A percentile compares a stretch with the other conserved stretches of the same genome.
Conservation (phyloP, 2,797 vertebrate genomes). For the Cryptoprocta ferox region DNA sequence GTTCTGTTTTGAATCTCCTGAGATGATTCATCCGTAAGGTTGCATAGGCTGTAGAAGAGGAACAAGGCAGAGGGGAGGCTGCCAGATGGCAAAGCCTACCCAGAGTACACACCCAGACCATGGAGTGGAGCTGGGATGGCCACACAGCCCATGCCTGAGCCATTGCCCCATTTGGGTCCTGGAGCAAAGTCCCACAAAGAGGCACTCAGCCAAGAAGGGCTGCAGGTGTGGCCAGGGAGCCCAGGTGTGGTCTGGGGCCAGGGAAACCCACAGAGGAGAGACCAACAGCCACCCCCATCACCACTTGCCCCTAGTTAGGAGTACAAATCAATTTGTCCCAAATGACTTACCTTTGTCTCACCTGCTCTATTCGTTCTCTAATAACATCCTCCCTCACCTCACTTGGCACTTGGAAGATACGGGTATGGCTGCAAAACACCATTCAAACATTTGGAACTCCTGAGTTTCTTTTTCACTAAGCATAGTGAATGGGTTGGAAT, state of each 20-base stretch:
- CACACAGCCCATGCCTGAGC: not conserved
- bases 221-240: not conserved
- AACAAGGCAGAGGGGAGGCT: fast-evolving
- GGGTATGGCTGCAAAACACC: constrained; percentile 75
- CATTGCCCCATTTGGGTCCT: not conserved
- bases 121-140: not conserved
- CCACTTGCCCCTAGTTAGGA: not conserved
- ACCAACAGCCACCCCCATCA: too few relatives aligned
- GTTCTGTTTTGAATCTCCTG: not conserved
- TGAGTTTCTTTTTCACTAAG: not conserved
- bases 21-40: not conserved
- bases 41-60: constrained; percentile 60
- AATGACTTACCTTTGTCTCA: constrained; percentile 62
- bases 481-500: not conserved
- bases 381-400: constrained; percentile 20
- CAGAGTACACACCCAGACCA: not conserved
- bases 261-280: not conserved
- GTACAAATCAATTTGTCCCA: fast-evolving
- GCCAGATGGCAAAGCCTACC: not conserved
- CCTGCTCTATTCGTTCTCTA: constrained; percentile 73
- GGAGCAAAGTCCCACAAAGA: not conserved
- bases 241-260: not conserved
- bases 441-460: not conserved
- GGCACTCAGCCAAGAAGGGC: not conserved
- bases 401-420: constrained; percentile 76